Evolutionary conservation across 2,797 vertebrate species (phyloP), one percentile per base, ranked within the genome.

Genomic region (Sebastes iracundus): DNA sequence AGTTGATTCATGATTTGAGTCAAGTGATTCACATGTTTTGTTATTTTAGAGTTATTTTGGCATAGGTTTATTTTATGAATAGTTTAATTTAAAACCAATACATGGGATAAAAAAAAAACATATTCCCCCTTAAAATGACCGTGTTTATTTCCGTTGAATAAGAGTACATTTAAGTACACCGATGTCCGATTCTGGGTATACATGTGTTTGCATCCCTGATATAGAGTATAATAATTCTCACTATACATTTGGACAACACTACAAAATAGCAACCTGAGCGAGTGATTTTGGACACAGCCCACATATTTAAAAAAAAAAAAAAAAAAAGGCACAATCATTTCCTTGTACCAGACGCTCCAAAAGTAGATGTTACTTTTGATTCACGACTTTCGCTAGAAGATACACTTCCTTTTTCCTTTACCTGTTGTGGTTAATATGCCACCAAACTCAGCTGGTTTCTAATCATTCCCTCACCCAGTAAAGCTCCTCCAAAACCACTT

Each of bases 401-500:
- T 12, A 28, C 1, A 2, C 13, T 49, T 64, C 20, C 20, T 70
- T 23, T 62, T 66, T 42, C 4, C 35, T 28, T 53, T 30, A 79
- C 46, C 35, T 73, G 27, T 70, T 2, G 1, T 14, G 42, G 42
- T 52, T 30, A 70, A 68, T 49, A 42, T 32, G 32, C 68, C 67
- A 65, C 28, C 27, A 82, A 18, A 64, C 35, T 20, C 55, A 16
- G 58, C 25, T 46, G 49, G 63, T 82, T 74, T 72, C 65, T 30
- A 35, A 69, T 64, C 6, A 68, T 64, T 80, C 33, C 64, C 77
- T 80, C 68, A 69, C 55, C 59, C 75, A 70, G 62, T 58, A 73
- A 71, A 53, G 56, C 62, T 82, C 77, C 66, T 70, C n/a, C 56
- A 55, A 80, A 80, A 77, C 20, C 42, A 27, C 20, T 73, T 38